A percentile compares a stretch with the other conserved stretches of the same genome.
These are phyloP conservation scores for Azemiops feae DNA, from an alignment of 2,113 vertebrate genomes.

Conservation along the genomic window DNA sequence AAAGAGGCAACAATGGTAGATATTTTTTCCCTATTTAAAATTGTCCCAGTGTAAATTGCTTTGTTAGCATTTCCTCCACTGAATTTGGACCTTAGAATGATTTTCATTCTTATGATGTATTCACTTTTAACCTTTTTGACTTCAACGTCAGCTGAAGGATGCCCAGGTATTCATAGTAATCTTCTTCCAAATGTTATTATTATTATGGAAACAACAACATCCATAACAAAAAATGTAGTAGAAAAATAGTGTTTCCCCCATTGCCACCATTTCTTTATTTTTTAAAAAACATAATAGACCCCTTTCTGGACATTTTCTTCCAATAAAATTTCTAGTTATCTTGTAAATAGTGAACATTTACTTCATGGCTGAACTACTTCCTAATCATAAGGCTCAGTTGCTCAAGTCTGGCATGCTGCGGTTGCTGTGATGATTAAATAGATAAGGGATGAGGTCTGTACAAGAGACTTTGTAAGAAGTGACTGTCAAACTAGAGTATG, in stretches of 20 bases:
- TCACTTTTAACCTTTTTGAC: neutral
- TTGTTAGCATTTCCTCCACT: neutral
- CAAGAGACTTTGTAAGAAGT: constrained; percentile 51
- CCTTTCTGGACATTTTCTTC: constrained; percentile 11
- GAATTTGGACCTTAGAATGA: neutral
- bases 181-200: neutral
- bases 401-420: constrained; percentile 12
- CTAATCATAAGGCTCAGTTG: constrained; percentile 47
- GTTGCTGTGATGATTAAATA: constrained; percentile 15
- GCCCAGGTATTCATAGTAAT: neutral
- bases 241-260: constrained; percentile 18
- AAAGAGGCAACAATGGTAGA: neutral
- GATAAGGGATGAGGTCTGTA: constrained; percentile 31
- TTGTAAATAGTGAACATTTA: constrained; percentile 12
- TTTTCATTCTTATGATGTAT: neutral
- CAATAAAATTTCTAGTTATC: constrained; percentile 38
- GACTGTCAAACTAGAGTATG: constrained; percentile 45
- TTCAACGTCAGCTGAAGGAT: neutral
- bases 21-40: neutral
- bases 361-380: constrained; percentile 42
- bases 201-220: neutral
- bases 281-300: constrained; percentile 21
- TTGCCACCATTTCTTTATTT: constrained; percentile 21
- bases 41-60: neutral
- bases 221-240: constrained; percentile 5